Evolutionary conservation across 2,888 invertebrate genomes (phyloP).

Genomic region (Trichopoda pennipes): DNA sequence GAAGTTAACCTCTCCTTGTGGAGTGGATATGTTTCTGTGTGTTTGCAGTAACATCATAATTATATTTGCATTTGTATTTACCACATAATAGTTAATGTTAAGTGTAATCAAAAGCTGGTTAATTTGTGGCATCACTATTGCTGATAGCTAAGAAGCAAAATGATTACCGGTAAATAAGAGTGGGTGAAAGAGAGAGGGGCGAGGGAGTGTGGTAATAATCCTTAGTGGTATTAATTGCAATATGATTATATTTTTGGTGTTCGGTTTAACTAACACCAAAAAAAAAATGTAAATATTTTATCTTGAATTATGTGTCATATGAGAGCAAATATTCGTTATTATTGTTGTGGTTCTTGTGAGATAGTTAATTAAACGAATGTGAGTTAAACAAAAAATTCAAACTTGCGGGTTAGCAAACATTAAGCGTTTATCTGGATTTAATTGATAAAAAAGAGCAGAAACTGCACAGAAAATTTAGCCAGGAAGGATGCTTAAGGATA

Average conservation of each 20-base stretch:
- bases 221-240: not conserved
- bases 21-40: not conserved
- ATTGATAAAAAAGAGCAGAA: too few relatives aligned
- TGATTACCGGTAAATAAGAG: not conserved
- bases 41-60: slow-evolving; percentile 28
- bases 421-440: too few relatives aligned
- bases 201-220: not conserved
- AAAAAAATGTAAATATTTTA: not conserved
- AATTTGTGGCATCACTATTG: slow-evolving; percentile 51
- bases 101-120: slow-evolving; percentile 63
- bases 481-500: too few relatives aligned
- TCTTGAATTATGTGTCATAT: too few relatives aligned
- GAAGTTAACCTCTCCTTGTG: too few relatives aligned
- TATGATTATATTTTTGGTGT: not conserved
- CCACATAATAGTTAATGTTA: slow-evolving; percentile 53
- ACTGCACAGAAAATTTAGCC: too few relatives aligned
- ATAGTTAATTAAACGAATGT: not conserved
- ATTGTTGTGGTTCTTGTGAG: too few relatives aligned
- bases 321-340: too few relatives aligned
- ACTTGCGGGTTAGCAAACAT: too few relatives aligned
- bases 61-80: slow-evolving; percentile 49
- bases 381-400: too few relatives aligned
- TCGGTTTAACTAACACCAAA: not conserved
- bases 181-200: not conserved
- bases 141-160: not conserved